phyloP scores from a whole-genome alignment of 2,113 vertebrate genomes.

The Delphinus delphis region DNA sequence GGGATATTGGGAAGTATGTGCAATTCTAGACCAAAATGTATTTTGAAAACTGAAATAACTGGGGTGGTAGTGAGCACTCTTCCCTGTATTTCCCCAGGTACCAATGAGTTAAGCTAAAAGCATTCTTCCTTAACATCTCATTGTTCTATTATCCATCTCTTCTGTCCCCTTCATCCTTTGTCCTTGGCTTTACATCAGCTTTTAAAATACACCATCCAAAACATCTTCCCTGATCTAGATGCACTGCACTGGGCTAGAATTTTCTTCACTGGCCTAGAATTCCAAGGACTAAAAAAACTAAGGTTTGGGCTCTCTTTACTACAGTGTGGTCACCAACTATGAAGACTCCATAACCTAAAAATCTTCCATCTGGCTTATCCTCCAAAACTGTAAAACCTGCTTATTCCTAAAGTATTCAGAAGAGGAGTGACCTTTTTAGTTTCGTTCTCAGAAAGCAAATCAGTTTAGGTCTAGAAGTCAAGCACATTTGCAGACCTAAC shows the following conservation, averaged over 20 bases:
- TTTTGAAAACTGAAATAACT: slow-evolving; percentile 24
- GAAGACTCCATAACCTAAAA: slow-evolving; percentile 33
- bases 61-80: neutral
- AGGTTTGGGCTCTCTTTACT: slow-evolving; percentile 31
- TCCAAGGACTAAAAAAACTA: slow-evolving; percentile 52
- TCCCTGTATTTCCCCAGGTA: neutral
- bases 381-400: slow-evolving; percentile 45
- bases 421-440: slow-evolving; percentile 46
- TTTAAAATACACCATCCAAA: slow-evolving; percentile 23
- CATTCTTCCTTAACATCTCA: neutral
- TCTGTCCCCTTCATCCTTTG: neutral
- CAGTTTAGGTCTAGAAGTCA: slow-evolving; percentile 33
- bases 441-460: slow-evolving; percentile 38
- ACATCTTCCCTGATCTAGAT: neutral
- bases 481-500: slow-evolving; percentile 18
- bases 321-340: slow-evolving; percentile 22
- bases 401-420: slow-evolving; percentile 53
- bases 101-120: neutral
- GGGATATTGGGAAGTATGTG: neutral
- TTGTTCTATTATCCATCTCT: neutral
- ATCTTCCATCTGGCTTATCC: slow-evolving; percentile 36
- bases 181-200: neutral
- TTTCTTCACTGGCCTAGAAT: slow-evolving; percentile 41
- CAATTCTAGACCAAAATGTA: neutral
- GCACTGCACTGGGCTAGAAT: neutral